Conservation (phyloP, 2,888 invertebrate species). For the Furcula furcula region DNA sequence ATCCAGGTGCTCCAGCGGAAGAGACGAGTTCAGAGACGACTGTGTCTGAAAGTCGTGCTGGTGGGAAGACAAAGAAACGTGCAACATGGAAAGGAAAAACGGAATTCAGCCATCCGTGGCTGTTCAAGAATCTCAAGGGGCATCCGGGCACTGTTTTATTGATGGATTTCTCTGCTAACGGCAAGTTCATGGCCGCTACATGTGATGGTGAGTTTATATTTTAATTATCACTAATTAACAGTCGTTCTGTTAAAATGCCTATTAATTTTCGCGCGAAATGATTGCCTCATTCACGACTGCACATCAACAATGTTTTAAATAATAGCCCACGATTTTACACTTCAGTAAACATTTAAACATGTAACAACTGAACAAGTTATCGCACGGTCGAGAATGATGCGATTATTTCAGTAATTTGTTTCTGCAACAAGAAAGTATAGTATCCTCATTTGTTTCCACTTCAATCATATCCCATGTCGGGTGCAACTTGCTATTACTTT, state of each 20-base stretch:
- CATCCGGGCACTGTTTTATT: slow-evolving; percentile 89
- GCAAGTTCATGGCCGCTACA: slow-evolving; percentile 92
- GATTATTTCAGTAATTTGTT: slow-evolving; percentile 18
- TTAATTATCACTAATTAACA: slow-evolving; percentile 11
- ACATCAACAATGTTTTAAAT: neutral
- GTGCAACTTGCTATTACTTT: neutral
- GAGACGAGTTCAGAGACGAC: slow-evolving; percentile 53
- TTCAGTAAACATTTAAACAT: too few relatives aligned
- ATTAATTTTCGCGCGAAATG: slow-evolving; percentile 10
- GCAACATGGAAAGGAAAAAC: slow-evolving; percentile 74
- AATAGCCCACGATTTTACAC: too few relatives aligned
- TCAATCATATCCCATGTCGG: neutral
- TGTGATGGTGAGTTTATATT: slow-evolving; percentile 87
- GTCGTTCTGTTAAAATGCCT: slow-evolving; percentile 11
- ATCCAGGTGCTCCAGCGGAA: slow-evolving; percentile 55
- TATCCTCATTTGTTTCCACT: neutral
- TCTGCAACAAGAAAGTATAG: slow-evolving; percentile 19
- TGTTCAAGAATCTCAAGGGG: slow-evolving; percentile 90
- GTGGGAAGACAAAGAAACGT: slow-evolving; percentile 78
- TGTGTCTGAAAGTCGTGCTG: slow-evolving; percentile 46
- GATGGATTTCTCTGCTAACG: slow-evolving; percentile 92
- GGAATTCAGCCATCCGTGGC: slow-evolving; percentile 87
- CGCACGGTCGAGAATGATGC: slow-evolving; percentile 17
- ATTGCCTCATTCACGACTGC: slow-evolving; percentile 8
- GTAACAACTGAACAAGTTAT: too few relatives aligned